phyloP scores from a whole-genome alignment of 2,113 vertebrate genomes.

The Salvelinus sp. region DNA sequence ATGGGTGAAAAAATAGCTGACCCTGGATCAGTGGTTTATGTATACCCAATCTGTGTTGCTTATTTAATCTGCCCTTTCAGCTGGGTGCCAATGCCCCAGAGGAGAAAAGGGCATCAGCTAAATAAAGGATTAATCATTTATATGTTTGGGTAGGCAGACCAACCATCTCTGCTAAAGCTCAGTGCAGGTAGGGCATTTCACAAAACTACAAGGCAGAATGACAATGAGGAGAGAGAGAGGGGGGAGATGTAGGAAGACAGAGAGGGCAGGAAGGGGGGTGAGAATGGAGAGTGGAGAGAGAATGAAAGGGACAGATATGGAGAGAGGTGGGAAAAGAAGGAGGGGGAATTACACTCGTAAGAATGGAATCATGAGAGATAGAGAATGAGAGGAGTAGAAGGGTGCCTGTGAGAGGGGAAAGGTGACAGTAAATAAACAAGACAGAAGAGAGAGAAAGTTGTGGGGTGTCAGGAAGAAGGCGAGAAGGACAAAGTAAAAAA shows the following conservation, averaged over 20 bases:
- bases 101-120: neutral
- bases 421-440: neutral
- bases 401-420: neutral
- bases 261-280: neutral
- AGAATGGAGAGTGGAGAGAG: neutral
- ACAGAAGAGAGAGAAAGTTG: neutral
- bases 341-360: neutral
- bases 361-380: neutral
- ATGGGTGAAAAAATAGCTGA: too few species aligned
- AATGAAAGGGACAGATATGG: neutral
- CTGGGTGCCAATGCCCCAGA: neutral
- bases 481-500: neutral
- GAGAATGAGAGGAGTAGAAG: neutral
- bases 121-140: conserved; percentile 4
- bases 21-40: too few species aligned
- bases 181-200: conserved; percentile 1
- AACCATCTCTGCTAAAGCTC: conserved; percentile 2
- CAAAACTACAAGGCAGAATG: neutral
- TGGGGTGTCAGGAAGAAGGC: too few species aligned
- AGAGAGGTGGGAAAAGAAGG: neutral
- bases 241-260: neutral
- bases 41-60: too few species aligned
- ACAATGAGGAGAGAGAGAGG: neutral
- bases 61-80: neutral
- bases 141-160: neutral